phyloP scores from a whole-genome alignment of 2,113 vertebrate species.

The Anthoscopus minutus region DNA sequence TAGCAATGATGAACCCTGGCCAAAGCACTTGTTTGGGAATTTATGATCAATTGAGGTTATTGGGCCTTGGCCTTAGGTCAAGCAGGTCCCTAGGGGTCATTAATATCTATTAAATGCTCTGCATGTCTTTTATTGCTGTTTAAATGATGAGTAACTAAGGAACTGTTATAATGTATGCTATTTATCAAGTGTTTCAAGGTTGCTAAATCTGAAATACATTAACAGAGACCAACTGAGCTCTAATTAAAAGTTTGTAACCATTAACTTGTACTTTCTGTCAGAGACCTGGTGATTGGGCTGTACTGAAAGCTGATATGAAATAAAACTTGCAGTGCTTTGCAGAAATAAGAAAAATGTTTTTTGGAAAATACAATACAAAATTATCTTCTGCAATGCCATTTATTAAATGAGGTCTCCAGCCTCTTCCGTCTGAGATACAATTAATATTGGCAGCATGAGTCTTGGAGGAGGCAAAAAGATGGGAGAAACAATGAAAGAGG shows the following conservation, averaged over 20 bases:
- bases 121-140: neutral
- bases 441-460: neutral
- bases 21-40: neutral
- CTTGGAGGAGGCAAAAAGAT: neutral
- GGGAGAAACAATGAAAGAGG: neutral
- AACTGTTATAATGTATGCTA: neutral
- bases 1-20: neutral
- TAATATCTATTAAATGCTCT: neutral
- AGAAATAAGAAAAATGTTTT: neutral
- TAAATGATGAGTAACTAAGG: neutral
- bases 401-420: neutral
- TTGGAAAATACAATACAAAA: neutral
- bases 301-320: neutral
- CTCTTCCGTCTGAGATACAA: neutral
- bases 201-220: neutral
- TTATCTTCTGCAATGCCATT: neutral
- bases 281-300: neutral
- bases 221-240: neutral
- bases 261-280: neutral
- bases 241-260: neutral
- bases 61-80: neutral
- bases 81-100: neutral
- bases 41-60: neutral
- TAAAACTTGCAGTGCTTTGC: neutral
- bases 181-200: neutral